Conservation (phyloP, 2,113 vertebrate genomes). For the Paracanthobrama guichenoti region DNA sequence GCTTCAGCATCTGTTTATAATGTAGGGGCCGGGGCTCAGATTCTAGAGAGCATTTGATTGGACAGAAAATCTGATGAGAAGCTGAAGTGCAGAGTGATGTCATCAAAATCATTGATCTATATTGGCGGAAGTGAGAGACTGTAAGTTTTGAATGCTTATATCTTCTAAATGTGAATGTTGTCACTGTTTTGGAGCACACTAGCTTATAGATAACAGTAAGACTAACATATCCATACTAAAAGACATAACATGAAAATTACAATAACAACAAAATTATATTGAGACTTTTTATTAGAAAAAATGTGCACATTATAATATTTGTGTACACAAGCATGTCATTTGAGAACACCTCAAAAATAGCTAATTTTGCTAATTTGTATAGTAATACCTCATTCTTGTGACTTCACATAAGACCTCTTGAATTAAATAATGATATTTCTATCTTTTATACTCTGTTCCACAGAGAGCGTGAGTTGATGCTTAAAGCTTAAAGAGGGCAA, state of each 20-base stretch:
- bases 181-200: too few relatives aligned
- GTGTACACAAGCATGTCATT: conserved; percentile 21
- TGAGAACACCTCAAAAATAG: neutral
- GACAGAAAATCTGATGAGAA: too few relatives aligned
- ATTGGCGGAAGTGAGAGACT: too few relatives aligned
- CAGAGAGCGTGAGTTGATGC: conserved; percentile 37
- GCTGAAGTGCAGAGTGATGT: too few relatives aligned
- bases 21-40: too few relatives aligned
- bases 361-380: neutral
- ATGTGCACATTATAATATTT: conserved; percentile 24
- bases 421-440: conserved; percentile 39
- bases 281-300: conserved; percentile 48
- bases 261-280: conserved; percentile 1
- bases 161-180: too few relatives aligned
- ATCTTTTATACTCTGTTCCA: conserved; percentile 42
- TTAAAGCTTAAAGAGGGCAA: neutral
- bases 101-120: too few relatives aligned
- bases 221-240: too few relatives aligned
- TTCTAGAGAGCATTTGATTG: too few relatives aligned
- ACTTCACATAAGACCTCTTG: neutral
- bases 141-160: too few relatives aligned
- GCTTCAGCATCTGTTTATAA: too few relatives aligned
- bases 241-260: neutral
- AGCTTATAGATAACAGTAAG: too few relatives aligned
- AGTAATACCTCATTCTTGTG: neutral